Evolutionary conservation across 1,140 invertebrate species (phyloP).

Genomic region (Bombyx mori): ASM3026992v2 NC_085111.1:8540001-8540500

Average conservation of each 20-base stretch:
- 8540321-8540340: too few species aligned
- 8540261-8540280: too few species aligned
- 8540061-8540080: conserved; percentile 42
- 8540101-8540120: conserved; percentile 61
- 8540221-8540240: conserved; percentile 15
- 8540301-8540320: too few species aligned
- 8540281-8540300: too few species aligned
- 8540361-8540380: too few species aligned
- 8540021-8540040: conserved; percentile 23
- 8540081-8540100: conserved; percentile 49
- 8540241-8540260: not conserved
- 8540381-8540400: too few species aligned
- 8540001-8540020: not conserved
- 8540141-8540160: conserved; percentile 47
- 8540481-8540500: too few species aligned
- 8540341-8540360: too few species aligned
- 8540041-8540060: conserved; percentile 50
- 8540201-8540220: conserved; percentile 23
- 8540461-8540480: too few species aligned
- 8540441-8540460: too few species aligned
- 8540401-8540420: too few species aligned
- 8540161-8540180: conserved; percentile 34
- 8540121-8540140: conserved; percentile 52
- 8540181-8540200: conserved; percentile 20
- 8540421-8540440: too few species aligned